Percentiles rank a stretch among this genome's conserved stretches.
These are phyloP conservation scores for Carabus problematicus DNA, from an alignment of 2,888 invertebrate species.

Conservation along the genomic window DNA sequence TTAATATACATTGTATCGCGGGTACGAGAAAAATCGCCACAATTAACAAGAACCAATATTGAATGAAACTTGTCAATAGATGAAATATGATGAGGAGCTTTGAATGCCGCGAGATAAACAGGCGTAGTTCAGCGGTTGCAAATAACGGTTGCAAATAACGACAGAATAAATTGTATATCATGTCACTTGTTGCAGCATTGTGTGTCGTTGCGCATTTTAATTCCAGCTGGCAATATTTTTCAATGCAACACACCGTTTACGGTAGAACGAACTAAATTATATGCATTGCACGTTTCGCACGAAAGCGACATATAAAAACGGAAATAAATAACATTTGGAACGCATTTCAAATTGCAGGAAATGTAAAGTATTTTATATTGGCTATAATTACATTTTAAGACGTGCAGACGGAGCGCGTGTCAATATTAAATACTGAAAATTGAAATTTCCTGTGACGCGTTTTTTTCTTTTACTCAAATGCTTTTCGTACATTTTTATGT, in stretches of 20 bases:
- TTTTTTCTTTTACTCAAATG: neutral
- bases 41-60: no score
- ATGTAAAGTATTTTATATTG: neutral
- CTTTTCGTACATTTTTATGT: no score
- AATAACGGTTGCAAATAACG: conserved; percentile 16
- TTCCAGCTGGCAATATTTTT: conserved; percentile 42
- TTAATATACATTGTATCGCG: no score
- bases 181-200: conserved; percentile 34
- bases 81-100: no score
- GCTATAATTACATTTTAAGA: neutral
- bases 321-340: conserved; percentile 32
- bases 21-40: no score
- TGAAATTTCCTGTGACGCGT: neutral
- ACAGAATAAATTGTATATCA: conserved; percentile 32
- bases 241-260: conserved; percentile 41
- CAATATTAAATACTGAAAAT: no score
- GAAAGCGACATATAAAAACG: conserved; percentile 29
- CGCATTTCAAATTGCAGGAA: neutral
- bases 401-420: neutral
- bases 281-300: conserved; percentile 34
- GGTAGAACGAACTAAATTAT: conserved; percentile 39
- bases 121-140: no score
- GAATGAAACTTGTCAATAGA: no score
- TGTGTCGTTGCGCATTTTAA: conserved; percentile 32
- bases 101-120: no score